Percentiles rank a stretch among this genome's conserved stretches.
Evolutionary conservation across 1,140 invertebrate species (phyloP).

Genomic region (Aphidius ervi): DNA sequence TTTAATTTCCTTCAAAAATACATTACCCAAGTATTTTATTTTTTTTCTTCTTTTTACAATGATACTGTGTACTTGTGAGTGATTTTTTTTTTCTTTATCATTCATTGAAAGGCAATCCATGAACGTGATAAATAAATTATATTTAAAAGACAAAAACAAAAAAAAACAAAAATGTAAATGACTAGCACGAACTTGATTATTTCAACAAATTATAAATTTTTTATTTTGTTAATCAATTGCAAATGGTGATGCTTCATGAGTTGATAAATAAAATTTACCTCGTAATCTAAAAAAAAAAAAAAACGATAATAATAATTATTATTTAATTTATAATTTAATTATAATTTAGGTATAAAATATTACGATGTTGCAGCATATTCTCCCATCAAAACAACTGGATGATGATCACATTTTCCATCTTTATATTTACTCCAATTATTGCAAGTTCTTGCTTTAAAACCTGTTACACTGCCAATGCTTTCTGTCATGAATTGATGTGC

Average conservation of each 20-base stretch:
- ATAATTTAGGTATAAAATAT: slow-evolving; percentile 4
- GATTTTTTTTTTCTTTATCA: no score
- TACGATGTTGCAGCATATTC: slow-evolving; percentile 43
- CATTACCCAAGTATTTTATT: no score
- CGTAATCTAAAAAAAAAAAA: slow-evolving; percentile 30
- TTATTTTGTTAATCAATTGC: slow-evolving; percentile 20
- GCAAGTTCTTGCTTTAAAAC: slow-evolving; percentile 40
- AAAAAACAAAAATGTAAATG: slow-evolving; percentile 38
- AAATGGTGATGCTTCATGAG: slow-evolving; percentile 36
- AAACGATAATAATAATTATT: neutral
- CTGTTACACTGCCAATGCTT: slow-evolving; percentile 43
- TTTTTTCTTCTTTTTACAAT: no score
- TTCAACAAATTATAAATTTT: neutral
- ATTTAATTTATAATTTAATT: neutral
- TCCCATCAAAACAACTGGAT: slow-evolving; percentile 40
- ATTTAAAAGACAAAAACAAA: slow-evolving; percentile 24
- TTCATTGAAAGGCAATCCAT: neutral
- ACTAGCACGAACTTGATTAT: slow-evolving; percentile 30
- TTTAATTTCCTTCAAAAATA: no score
- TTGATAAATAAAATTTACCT: slow-evolving; percentile 38
- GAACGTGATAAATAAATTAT: neutral
- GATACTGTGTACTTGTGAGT: no score
- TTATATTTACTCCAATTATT: slow-evolving; percentile 43
- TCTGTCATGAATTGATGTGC: slow-evolving; percentile 54
- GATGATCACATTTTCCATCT: slow-evolving; percentile 33